These are phyloP conservation scores for Xenentodon cancila DNA, from an alignment of 2,797 vertebrate genomes.

Conservation along the genomic window DNA sequence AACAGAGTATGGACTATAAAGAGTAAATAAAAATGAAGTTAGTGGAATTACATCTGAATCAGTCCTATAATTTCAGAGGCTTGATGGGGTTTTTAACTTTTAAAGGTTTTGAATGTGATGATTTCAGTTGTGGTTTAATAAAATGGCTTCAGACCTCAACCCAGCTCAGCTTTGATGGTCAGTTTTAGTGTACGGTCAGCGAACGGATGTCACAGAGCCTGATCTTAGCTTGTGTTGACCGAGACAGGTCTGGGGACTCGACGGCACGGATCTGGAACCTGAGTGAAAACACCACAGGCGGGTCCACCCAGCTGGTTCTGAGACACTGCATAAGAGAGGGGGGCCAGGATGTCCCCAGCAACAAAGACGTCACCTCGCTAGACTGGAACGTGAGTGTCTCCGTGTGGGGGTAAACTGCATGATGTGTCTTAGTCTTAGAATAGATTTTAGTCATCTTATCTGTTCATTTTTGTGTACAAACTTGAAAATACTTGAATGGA, in stretches of 20 bases:
- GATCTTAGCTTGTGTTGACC: slow-evolving; percentile 2
- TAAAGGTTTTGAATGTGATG: slow-evolving; percentile 47
- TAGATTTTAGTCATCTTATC: slow-evolving; percentile 43
- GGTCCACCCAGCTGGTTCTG: slow-evolving; percentile 96
- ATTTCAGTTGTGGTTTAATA: slow-evolving; percentile 37
- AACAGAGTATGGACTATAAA: no score
- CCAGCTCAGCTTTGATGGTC: slow-evolving; percentile 38
- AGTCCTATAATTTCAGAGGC: slow-evolving; percentile 9
- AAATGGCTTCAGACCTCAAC: slow-evolving; percentile 44
- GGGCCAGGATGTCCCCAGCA: slow-evolving; percentile 98
- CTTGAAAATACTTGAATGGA: slow-evolving; percentile 34
- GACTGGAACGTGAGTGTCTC: slow-evolving; percentile 95
- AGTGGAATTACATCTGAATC: no score
- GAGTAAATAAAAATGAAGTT: no score
- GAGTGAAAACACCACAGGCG: slow-evolving; percentile 93
- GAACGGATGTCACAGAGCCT: background rate
- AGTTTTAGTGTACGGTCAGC: slow-evolving; percentile 28
- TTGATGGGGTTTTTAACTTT: slow-evolving; percentile 32
- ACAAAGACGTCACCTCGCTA: slow-evolving; percentile 98
- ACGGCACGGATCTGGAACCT: slow-evolving; percentile 99
- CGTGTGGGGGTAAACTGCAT: slow-evolving; percentile 10
- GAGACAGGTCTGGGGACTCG: slow-evolving; percentile 92
- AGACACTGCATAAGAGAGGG: slow-evolving; percentile 98
- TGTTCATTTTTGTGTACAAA: slow-evolving; percentile 4
- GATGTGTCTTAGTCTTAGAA: slow-evolving; percentile 4